A percentile compares a stretch with the other conserved stretches of the same genome.
These are phyloP conservation scores for Operophtera brumata DNA, from an alignment of 2,888 invertebrate genomes.

Conservation along the genomic window DNA sequence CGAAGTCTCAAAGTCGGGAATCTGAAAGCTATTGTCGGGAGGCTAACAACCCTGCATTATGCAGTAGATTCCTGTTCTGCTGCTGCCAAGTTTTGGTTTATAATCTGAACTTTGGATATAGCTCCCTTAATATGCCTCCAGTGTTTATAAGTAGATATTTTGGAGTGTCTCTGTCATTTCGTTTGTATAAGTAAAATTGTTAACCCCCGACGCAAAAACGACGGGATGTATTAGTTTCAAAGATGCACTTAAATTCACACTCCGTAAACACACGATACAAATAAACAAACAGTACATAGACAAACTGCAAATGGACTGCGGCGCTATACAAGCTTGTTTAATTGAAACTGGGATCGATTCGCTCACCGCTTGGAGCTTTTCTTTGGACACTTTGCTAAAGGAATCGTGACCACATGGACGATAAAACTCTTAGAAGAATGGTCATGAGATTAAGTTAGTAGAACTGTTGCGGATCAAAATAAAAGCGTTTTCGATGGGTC, in stretches of 20 bases:
- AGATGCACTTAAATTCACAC: too few species aligned
- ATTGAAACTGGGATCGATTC: conserved; percentile 18
- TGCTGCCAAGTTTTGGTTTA: conserved; percentile 21
- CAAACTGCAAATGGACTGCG: conserved; percentile 17
- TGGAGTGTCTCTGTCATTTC: neutral
- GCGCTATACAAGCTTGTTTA: conserved; percentile 8
- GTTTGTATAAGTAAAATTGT: neutral
- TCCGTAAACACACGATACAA: neutral
- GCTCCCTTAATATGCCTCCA: conserved; percentile 8
- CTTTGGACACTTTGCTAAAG: conserved; percentile 11
- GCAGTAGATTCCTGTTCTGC: conserved; percentile 24
- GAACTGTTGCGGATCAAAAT: conserved; percentile 14
- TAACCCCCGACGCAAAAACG: too few species aligned
- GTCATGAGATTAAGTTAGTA: conserved; percentile 18
- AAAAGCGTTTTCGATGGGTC: conserved; percentile 3
- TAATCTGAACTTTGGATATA: conserved; percentile 15
- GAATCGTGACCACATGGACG: conserved; percentile 13
- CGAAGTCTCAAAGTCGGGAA: conserved; percentile 28
- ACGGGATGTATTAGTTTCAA: too few species aligned
- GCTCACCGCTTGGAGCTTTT: conserved; percentile 3
- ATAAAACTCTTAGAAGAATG: conserved; percentile 15
- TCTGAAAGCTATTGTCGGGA: conserved; percentile 32
- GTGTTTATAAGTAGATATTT: neutral
- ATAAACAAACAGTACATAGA: conserved; percentile 11
- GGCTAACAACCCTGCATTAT: conserved; percentile 32